These are phyloP conservation scores for Macheiramphus alcinus DNA, from an alignment of 2,113 vertebrate genomes.

Conservation along the genomic window DNA sequence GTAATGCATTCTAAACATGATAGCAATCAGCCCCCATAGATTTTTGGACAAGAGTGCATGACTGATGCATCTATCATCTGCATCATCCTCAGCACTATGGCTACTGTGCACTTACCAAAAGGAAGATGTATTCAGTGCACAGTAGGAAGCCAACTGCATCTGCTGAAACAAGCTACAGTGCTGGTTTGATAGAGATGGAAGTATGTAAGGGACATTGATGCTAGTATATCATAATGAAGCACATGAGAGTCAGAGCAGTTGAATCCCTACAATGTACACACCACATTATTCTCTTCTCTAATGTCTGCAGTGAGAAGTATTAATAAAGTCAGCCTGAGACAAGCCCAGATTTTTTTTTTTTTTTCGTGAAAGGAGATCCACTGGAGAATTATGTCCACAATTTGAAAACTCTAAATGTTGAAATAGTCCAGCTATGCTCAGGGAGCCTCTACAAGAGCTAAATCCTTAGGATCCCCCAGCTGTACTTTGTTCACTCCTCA, in stretches of 20 bases:
- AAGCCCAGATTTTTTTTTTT: not conserved
- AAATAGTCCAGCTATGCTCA: not conserved
- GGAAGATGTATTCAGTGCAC: not conserved
- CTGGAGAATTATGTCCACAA: not conserved
- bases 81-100: not conserved
- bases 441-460: not conserved
- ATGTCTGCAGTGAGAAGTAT: not conserved
- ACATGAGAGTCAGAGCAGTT: not conserved
- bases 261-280: not conserved
- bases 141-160: not conserved
- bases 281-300: not conserved
- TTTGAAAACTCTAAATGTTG: not conserved
- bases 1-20: not conserved
- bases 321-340: not conserved
- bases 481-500: not conserved
- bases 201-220: not conserved
- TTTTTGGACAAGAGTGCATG: not conserved
- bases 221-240: not conserved
- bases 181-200: not conserved
- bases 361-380: not conserved
- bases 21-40: not conserved
- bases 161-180: not conserved
- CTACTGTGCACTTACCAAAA: not conserved
- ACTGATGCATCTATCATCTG: not conserved
- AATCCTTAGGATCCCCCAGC: not conserved